phyloP scores from a whole-genome alignment of 2,797 vertebrate species.

The Bovichtus variegatus region DNA sequence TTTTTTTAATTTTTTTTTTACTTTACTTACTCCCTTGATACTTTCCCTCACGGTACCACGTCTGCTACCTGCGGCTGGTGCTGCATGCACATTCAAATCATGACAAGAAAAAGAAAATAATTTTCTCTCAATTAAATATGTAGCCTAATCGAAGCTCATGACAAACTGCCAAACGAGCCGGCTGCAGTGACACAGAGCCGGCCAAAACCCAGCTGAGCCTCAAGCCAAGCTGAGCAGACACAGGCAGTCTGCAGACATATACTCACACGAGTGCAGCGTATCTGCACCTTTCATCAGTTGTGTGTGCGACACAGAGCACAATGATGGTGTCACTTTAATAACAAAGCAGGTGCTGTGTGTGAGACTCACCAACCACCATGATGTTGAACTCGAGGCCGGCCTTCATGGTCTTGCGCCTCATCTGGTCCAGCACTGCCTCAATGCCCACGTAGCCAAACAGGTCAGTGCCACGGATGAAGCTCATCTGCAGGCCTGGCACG shows the following conservation, averaged over 20 bases:
- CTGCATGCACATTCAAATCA: background rate
- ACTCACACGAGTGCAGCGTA: background rate
- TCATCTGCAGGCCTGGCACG: constrained; percentile 52
- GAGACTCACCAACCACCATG: constrained; percentile 95
- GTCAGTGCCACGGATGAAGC: constrained; percentile 77
- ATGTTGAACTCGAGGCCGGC: constrained; percentile 96
- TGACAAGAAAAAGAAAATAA: background rate
- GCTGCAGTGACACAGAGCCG: no score
- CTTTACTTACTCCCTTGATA: no score
- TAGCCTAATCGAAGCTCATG: no score
- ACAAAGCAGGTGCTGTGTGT: background rate
- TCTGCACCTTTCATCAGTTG: background rate
- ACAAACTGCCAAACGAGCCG: no score
- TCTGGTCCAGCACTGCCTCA: constrained; percentile 94
- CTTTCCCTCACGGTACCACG: background rate
- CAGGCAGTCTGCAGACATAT: background rate
- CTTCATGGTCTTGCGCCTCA: constrained; percentile 96
- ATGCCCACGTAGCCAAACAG: constrained; percentile 93
- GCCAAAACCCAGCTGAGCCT: no score
- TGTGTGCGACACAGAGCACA: background rate
- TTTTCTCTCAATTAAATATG: no score
- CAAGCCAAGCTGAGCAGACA: no score
- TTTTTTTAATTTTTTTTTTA: no score
- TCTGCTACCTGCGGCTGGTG: no score
- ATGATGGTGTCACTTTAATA: background rate